These are phyloP conservation scores for Tamandua tetradactyla DNA, from an alignment of 2,797 vertebrate species.

Conservation along the genomic window DNA sequence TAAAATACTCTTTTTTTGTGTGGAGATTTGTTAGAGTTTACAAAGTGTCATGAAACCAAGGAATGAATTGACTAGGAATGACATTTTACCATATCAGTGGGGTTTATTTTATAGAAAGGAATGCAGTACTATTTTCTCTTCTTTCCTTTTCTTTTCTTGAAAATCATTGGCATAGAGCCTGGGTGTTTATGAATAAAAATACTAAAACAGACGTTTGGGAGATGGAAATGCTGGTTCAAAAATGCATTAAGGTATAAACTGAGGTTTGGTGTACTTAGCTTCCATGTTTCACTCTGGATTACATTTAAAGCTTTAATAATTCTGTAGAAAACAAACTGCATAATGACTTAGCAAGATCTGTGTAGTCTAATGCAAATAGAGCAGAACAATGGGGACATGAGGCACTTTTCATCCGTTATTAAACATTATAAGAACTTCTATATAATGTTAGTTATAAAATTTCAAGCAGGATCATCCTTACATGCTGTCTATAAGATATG, in stretches of 20 bases:
- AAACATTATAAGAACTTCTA: constrained; percentile 13
- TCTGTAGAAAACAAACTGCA: background rate
- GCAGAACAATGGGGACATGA: background rate
- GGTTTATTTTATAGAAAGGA: background rate
- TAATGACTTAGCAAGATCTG: background rate
- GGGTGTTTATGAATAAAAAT: background rate
- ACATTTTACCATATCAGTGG: background rate
- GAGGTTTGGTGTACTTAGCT: background rate
- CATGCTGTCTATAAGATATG: background rate
- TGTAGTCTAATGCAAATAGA: background rate
- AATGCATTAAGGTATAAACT: background rate
- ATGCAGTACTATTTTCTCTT: background rate
- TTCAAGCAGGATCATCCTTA: background rate
- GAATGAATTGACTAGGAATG: background rate
- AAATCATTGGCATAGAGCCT: background rate
- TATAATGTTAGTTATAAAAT: background rate
- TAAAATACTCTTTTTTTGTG: background rate
- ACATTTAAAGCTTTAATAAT: background rate
- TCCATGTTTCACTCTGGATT: background rate
- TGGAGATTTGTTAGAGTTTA: background rate
- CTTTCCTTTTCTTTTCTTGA: background rate
- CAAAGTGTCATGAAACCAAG: background rate
- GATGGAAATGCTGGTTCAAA: background rate
- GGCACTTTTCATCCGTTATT: background rate
- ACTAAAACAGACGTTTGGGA: background rate